phyloP scores from a whole-genome alignment of 1,140 invertebrate genomes.

The Gonioctena quinquepunctata region DNA sequence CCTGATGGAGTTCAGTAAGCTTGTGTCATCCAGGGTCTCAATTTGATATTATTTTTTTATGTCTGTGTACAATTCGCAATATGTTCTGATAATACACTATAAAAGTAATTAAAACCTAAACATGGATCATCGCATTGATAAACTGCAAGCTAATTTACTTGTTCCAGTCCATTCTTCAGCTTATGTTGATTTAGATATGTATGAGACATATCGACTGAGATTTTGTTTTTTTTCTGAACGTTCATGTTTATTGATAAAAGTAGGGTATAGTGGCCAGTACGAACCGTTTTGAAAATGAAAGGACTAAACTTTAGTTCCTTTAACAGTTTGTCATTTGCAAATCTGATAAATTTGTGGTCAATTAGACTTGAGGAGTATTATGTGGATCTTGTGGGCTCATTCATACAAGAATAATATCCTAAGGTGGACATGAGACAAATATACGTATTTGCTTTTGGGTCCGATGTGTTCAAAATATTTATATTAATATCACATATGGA shows the following conservation, averaged over 20 bases:
- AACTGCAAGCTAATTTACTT: background rate
- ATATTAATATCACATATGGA: background rate
- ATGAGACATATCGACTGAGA: background rate
- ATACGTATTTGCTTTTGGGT: background rate
- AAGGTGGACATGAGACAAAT: background rate
- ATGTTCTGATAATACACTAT: background rate
- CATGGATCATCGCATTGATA: background rate
- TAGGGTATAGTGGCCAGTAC: too few relatives aligned
- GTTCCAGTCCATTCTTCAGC: background rate
- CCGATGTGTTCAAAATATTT: background rate
- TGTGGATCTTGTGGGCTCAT: too few relatives aligned
- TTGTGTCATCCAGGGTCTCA: background rate
- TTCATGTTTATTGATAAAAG: too few relatives aligned
- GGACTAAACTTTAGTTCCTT: too few relatives aligned
- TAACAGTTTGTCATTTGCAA: too few relatives aligned
- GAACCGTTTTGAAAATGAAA: too few relatives aligned
- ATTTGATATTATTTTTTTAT: background rate
- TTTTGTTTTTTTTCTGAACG: background rate
- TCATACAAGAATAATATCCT: too few relatives aligned
- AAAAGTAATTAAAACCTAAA: background rate
- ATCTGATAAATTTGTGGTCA: too few relatives aligned
- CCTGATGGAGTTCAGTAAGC: background rate
- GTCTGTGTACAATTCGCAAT: background rate
- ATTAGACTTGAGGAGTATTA: too few relatives aligned
- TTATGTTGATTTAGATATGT: too few relatives aligned